A percentile compares a stretch with the other conserved stretches of the same genome.
Conservation (phyloP, 2,113 vertebrate species). For the Megaleporinus macrocephalus region DNA sequence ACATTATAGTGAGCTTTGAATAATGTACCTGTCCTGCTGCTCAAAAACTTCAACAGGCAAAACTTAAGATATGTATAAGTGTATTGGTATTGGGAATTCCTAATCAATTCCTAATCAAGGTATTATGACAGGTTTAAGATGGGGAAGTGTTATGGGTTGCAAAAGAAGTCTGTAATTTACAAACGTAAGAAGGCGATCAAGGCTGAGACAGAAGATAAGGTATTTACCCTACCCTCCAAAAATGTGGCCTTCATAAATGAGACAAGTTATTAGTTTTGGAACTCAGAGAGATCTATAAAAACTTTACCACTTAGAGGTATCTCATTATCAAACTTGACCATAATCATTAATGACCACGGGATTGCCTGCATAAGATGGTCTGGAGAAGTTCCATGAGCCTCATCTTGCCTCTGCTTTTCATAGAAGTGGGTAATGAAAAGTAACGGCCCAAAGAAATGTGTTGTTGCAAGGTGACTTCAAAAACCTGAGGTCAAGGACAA, state of each 20-base stretch:
- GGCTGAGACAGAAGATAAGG: background rate
- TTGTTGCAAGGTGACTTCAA: background rate
- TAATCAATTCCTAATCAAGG: too few species aligned
- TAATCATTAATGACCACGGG: background rate
- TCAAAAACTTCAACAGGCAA: too few species aligned
- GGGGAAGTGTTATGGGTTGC: background rate
- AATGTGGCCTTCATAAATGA: background rate
- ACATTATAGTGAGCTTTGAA: too few species aligned
- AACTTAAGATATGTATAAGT: too few species aligned
- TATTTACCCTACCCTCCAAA: background rate
- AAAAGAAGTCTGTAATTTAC: background rate
- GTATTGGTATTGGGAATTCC: too few species aligned
- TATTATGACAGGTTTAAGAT: too few species aligned
- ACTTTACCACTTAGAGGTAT: background rate
- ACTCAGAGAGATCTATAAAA: background rate
- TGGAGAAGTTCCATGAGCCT: background rate
- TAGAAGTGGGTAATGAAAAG: background rate
- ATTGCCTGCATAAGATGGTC: background rate
- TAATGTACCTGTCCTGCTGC: too few species aligned
- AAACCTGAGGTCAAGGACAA: constrained; percentile 15
- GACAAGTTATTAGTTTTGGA: background rate
- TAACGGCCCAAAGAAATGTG: background rate
- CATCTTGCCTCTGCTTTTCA: background rate
- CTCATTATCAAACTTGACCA: background rate
- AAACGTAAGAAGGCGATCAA: background rate